Base-by-base conservation (phyloP, 2,888 invertebrate genomes). In the Apamea epomidion region DNA sequence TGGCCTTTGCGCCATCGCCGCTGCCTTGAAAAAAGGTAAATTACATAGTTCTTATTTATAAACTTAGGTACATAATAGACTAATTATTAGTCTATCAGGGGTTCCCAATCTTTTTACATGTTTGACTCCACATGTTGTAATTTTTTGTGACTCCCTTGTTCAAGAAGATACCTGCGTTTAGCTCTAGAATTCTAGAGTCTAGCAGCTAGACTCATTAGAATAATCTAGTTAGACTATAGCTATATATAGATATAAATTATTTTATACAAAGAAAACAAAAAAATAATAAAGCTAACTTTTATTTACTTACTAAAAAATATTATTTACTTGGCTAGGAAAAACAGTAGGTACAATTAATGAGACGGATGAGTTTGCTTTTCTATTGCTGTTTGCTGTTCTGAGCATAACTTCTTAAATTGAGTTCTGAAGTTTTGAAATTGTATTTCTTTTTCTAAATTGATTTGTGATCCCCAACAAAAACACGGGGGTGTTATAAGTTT, bases 1-100 rank as follows among this genome's bases (percentile, higher is more conserved):
- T 86, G 99, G 99, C 60, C 96, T 98, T 80, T 98, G 98, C 94
- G 98, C 98, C 14, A 96, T 98, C 2, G 98, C 98, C 92, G 97
- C 98, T 80, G 99, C 99, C 10, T 94, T 99, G 3, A 97, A 98
- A 92, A 98, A 98, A 97, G 98, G 99, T 98, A 97, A 90, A 18
- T 18, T 51, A 37, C 21, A 12, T 54, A 29, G 16, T 37, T 71
- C 71, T 71, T 62, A 42, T 58, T 21, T 18, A 0, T 25, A 25
- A 6, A 37, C 25, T 65, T 64, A 32, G 1, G 25, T 58, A 60
- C 58, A 0, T 32, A 18, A 5, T 21, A 16, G 62, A 62, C 6
- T 16, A n/a, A n/a, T n/a, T 42, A 42, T 42, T 42, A 42, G 6
- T 42, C 42, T 42, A 7, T 5, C 6, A 51, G 51, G 21, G 51